Evolutionary conservation across 1,140 invertebrate genomes (phyloP), one percentile per base, ranked within the genome.

Genomic region (Centruroides sculpturatus): DNA sequence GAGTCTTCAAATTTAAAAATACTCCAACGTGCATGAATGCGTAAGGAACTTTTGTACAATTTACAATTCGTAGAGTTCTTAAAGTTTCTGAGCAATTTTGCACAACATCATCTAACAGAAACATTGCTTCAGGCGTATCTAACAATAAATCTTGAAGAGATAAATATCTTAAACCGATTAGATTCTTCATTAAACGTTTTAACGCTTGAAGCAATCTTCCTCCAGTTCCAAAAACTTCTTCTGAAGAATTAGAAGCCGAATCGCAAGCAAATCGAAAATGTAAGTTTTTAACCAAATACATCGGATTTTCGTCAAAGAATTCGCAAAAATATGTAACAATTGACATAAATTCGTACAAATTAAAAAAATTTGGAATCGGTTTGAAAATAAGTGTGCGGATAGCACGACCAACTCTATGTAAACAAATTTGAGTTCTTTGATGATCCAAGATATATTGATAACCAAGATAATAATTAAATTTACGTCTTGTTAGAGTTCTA

Each of bases 341-440:
- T 47, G 84, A 85, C 82, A 89, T 86, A 67, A 89, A 89, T 71
- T 89, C 86, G 67, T 85, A 89, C 4, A 90, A 75, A 70, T 90
- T 90, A 68, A 85, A 85, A 64, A 89, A 88, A 71, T 88, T 89
- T 35, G 79, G 75, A 76, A 85, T 85, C 0, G 86, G 86, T 13
- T 80, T 78, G 60, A 92, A 83, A 10, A 85, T 77, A 5, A 91
- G 71, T 10, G 76, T 78, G 55, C 82, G 77, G 64, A 90, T 79
- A 68, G 84, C 77, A 56, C 71, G 73, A 4, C 87, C 87, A 50
- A 90, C 80, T 64, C 79, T 79, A 47, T 80, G 78, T 9, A 92
- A 74, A 67, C 85, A 91, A 8, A 82, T 71, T 65, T 85, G 85
- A 0, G 84, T 82, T 59, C 84, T 75, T 64, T 86, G 77, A 70